These are phyloP conservation scores for Vanacampus margaritifer DNA, from an alignment of 2,113 vertebrate genomes.

Conservation along the genomic window DNA sequence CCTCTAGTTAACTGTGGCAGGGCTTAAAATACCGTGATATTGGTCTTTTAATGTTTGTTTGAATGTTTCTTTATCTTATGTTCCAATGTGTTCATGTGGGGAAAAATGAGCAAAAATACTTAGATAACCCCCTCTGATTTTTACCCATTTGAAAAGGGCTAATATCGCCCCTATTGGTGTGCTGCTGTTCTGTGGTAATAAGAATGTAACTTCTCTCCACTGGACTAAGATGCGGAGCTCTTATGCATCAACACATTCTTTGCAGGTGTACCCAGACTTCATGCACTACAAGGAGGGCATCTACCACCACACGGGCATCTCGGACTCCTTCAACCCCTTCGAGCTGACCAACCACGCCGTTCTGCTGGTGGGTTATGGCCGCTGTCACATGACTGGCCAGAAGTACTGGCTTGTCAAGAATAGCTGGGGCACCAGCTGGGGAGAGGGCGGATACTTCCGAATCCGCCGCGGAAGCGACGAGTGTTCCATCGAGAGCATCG, in stretches of 20 bases:
- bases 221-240: too few species aligned
- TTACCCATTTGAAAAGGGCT: too few species aligned
- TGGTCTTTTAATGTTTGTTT: too few species aligned
- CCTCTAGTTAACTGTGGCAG: too few species aligned
- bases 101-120: too few species aligned
- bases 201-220: too few species aligned
- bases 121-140: too few species aligned
- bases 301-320: slow-evolving; percentile 89
- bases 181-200: too few species aligned
- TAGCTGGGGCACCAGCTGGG: slow-evolving; percentile 88
- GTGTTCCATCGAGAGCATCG: slow-evolving; percentile 92
- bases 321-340: slow-evolving; percentile 84
- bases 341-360: slow-evolving; percentile 95
- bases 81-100: too few species aligned
- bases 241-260: neutral
- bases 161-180: too few species aligned
- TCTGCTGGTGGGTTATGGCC: slow-evolving; percentile 88
- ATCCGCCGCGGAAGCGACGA: slow-evolving; percentile 89
- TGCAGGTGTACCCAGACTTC: slow-evolving; percentile 84
- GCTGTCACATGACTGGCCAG: slow-evolving; percentile 72
- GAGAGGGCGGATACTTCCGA: slow-evolving; percentile 89
- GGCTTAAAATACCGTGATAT: too few species aligned
- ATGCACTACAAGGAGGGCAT: slow-evolving; percentile 81
- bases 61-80: too few species aligned
- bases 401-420: slow-evolving; percentile 97